Conservation (phyloP, 1,140 invertebrate species). For the Bombyx mandarina region DNA sequence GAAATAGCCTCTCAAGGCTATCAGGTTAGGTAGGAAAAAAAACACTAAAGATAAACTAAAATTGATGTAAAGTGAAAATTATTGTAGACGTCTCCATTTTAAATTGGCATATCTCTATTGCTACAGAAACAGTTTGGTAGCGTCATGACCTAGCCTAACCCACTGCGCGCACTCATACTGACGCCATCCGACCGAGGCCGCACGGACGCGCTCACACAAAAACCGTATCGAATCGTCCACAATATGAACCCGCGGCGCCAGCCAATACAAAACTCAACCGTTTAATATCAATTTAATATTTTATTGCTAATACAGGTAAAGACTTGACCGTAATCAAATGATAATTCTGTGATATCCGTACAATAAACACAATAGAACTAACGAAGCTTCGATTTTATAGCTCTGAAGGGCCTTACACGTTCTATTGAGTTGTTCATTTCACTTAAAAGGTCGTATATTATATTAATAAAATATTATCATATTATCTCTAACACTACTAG, state of each 20-base stretch:
- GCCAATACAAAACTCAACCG: not conserved
- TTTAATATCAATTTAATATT: conserved; percentile 6
- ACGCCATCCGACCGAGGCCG: conserved; percentile 17
- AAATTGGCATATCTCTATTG: conserved; percentile 4
- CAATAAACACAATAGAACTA: too few species aligned
- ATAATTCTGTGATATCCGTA: too few species aligned
- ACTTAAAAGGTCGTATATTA: too few species aligned
- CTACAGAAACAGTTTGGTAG: conserved; percentile 10
- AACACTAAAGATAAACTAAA: too few species aligned
- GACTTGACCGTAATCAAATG: not conserved
- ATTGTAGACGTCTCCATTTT: not conserved
- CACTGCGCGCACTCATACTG: conserved; percentile 27
- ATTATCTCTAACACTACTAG: too few species aligned
- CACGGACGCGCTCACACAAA: conserved; percentile 38
- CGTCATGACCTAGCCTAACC: conserved; percentile 48
- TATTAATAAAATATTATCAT: too few species aligned
- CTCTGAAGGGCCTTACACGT: too few species aligned
- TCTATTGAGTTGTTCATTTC: too few species aligned
- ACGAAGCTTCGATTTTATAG: too few species aligned
- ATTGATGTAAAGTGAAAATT: not conserved
- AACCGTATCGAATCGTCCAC: conserved; percentile 48
- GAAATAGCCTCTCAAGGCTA: too few species aligned
- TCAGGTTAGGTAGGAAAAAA: too few species aligned
- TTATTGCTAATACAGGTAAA: conserved; percentile 1
- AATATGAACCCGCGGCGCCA: conserved; percentile 20